Percentiles rank a stretch among this genome's conserved stretches.
Conservation (phyloP, 2,113 vertebrate species). For the Atrichornis clamosus region DNA sequence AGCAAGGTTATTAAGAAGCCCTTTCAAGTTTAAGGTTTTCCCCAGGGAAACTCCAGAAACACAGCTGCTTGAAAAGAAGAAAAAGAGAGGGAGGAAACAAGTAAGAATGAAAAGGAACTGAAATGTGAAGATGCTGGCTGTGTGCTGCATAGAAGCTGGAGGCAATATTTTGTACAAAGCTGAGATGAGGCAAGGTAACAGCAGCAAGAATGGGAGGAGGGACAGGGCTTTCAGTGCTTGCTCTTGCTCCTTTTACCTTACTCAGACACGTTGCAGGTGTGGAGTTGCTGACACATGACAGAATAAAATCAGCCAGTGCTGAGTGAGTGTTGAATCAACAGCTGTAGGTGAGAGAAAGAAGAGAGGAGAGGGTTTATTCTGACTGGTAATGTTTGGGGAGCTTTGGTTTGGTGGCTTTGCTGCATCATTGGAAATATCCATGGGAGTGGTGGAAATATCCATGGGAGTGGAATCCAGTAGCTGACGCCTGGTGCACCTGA, state of each 20-base stretch:
- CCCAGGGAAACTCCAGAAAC: conserved; percentile 53
- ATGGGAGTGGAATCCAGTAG: background rate
- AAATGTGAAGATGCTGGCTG: background rate
- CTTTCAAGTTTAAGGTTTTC: conserved; percentile 65
- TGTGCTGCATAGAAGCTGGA: background rate
- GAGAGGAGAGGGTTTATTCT: background rate
- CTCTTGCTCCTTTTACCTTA: background rate
- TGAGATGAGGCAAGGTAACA: background rate
- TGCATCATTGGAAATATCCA: background rate
- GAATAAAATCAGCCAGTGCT: background rate
- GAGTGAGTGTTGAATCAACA: background rate
- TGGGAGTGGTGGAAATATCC: background rate
- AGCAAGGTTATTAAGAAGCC: conserved; percentile 69
- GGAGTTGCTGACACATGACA: background rate
- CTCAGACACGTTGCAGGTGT: background rate
- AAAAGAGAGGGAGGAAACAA: background rate
- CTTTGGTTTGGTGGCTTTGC: background rate
- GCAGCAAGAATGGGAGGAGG: background rate
- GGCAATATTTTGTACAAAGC: background rate
- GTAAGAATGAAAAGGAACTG: background rate
- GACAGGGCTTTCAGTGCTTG: background rate
- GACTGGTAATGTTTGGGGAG: background rate
- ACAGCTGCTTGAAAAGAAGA: conserved; percentile 44
- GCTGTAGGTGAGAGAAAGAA: background rate
- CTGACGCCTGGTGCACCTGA: background rate